Conservation (phyloP, 2,113 vertebrate genomes). For the Plotosus lineatus region DNA sequence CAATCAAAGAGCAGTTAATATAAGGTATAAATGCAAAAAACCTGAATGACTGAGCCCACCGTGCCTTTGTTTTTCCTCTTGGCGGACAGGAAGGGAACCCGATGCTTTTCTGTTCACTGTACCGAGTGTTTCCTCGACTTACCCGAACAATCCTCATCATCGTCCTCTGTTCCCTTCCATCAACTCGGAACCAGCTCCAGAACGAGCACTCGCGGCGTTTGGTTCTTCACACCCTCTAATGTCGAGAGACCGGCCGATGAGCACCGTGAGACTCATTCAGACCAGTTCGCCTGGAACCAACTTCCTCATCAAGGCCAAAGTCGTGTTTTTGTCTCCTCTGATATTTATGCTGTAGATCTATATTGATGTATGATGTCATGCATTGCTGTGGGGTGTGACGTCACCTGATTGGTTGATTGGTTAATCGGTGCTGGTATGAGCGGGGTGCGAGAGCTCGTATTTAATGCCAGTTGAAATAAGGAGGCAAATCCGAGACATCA, state of each 20-base stretch:
- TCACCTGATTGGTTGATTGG: neutral
- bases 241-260: neutral
- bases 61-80: too few relatives aligned
- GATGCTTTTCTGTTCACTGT: too few relatives aligned
- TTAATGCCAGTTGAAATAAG: neutral
- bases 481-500: neutral
- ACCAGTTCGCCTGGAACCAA: neutral
- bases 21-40: too few relatives aligned
- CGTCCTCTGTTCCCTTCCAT: too few relatives aligned
- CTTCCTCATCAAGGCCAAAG: neutral
- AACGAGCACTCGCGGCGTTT: neutral
- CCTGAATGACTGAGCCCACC: too few relatives aligned
- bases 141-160: too few relatives aligned
- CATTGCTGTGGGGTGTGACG: neutral
- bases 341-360: neutral
- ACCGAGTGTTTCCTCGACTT: too few relatives aligned
- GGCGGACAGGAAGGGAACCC: too few relatives aligned
- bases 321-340: neutral
- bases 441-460: neutral
- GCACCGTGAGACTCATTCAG: neutral
- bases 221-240: neutral
- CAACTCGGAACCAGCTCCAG: too few relatives aligned
- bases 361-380: neutral
- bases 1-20: neutral
- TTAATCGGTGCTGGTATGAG: neutral